Conservation (phyloP, 2,797 vertebrate genomes). For the Glyptemys insculpta region DNA sequence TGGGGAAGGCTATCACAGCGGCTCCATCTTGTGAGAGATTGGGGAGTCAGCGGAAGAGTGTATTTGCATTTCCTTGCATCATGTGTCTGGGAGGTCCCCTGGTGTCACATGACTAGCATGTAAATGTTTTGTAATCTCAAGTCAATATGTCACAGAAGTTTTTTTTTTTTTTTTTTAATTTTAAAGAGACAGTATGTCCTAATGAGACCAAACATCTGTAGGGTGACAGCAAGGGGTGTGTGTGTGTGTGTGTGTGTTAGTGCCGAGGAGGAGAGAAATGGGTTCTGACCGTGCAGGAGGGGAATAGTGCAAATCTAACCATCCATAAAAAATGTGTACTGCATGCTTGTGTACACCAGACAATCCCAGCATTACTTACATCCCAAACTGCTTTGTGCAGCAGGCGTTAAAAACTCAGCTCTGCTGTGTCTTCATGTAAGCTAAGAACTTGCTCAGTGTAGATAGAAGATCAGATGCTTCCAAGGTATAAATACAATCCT, state of each 20-base stretch:
- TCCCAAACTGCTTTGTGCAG: not conserved
- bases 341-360: not conserved
- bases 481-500: not conserved
- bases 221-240: not conserved
- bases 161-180: not conserved
- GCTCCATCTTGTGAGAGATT: not conserved
- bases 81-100: not conserved
- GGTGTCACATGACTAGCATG: not conserved
- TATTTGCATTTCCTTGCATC: fast-evolving
- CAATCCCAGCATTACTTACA: not conserved
- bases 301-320: not conserved
- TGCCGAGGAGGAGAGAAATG: not conserved
- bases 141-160: not conserved
- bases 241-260: not conserved
- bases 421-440: not conserved
- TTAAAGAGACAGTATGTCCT: not conserved
- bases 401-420: not conserved
- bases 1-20: not conserved
- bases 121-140: not conserved
- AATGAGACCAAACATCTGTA: not conserved
- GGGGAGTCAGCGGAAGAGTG: not conserved
- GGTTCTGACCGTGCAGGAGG: not conserved
- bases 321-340: not conserved
- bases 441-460: not conserved
- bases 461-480: not conserved